Conservation (phyloP, 2,888 invertebrate species). For the Cantharis lateralis region DNA sequence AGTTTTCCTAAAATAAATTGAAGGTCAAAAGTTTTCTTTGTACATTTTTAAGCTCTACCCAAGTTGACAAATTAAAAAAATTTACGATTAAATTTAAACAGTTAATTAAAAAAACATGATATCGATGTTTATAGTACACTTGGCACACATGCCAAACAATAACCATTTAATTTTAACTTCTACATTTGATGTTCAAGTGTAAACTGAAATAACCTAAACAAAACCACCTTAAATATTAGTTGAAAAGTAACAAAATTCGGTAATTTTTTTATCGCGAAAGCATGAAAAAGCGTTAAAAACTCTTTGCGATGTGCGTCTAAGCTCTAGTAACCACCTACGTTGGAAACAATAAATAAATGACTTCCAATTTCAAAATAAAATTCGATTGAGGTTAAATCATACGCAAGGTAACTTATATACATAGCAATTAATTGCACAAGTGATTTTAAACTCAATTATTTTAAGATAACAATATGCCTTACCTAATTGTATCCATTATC, state of each 20-base stretch:
- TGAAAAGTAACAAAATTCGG: not conserved
- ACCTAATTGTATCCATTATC: not conserved
- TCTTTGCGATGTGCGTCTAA: constrained; percentile 51
- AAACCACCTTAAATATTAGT: not conserved
- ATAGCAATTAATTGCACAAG: not conserved
- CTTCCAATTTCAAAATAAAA: not conserved
- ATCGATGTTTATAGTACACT: not conserved
- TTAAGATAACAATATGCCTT: not conserved
- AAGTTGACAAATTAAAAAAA: not conserved
- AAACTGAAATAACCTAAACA: not conserved
- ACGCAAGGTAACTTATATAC: not conserved
- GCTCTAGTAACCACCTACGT: constrained; percentile 52
- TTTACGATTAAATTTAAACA: not conserved
- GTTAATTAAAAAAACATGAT: not conserved
- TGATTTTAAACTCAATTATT: not conserved
- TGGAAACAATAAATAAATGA: not conserved
- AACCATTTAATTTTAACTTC: not conserved
- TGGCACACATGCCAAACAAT: not conserved
- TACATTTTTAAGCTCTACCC: not conserved
- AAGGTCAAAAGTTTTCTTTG: not conserved
- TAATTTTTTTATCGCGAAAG: not conserved
- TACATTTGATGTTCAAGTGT: not conserved
- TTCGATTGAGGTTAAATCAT: not conserved
- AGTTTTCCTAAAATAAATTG: not conserved
- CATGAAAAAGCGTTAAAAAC: constrained; percentile 31